Conservation (phyloP, 2,797 vertebrate genomes). For the Siniperca obscura region DNA sequence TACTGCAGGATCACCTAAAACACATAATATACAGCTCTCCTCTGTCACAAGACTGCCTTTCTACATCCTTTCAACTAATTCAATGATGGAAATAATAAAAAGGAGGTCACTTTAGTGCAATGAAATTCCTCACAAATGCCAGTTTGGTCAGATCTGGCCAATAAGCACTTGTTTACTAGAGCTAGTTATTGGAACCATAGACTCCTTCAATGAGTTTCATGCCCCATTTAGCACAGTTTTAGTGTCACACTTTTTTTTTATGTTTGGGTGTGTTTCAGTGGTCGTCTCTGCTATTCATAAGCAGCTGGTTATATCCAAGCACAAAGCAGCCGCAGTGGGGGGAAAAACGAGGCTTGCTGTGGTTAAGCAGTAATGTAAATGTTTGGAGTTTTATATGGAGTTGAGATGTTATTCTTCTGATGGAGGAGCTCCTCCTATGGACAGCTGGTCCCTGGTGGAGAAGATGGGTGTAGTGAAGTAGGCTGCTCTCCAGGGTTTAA, state of each 20-base stretch:
- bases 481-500: conserved; percentile 62
- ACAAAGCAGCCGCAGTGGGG: conserved; percentile 78
- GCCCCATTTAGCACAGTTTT: conserved; percentile 60
- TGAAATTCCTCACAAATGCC: conserved; percentile 51
- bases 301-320: conserved; percentile 77
- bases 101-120: conserved; percentile 54
- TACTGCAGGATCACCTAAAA: conserved; percentile 47
- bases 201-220: conserved; percentile 56
- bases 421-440: conserved; percentile 79
- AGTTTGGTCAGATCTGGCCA: conserved; percentile 51
- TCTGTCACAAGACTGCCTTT: conserved; percentile 61
- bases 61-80: conserved; percentile 53
- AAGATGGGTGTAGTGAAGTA: conserved; percentile 55
- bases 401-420: conserved; percentile 83
- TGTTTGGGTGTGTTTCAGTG: conserved; percentile 82
- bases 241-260: conserved; percentile 59
- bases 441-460: conserved; percentile 78
- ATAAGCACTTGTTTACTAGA: conserved; percentile 62
- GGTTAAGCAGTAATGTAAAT: conserved; percentile 85
- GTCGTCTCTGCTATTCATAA: conserved; percentile 80
- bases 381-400: conserved; percentile 85
- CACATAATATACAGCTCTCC: conserved; percentile 35
- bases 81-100: conserved; percentile 60
- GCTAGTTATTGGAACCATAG: conserved; percentile 65
- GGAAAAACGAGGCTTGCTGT: conserved; percentile 69